These are phyloP conservation scores for Ostrea edulis DNA, from an alignment of 1,140 invertebrate genomes.

Conservation along the genomic window DNA sequence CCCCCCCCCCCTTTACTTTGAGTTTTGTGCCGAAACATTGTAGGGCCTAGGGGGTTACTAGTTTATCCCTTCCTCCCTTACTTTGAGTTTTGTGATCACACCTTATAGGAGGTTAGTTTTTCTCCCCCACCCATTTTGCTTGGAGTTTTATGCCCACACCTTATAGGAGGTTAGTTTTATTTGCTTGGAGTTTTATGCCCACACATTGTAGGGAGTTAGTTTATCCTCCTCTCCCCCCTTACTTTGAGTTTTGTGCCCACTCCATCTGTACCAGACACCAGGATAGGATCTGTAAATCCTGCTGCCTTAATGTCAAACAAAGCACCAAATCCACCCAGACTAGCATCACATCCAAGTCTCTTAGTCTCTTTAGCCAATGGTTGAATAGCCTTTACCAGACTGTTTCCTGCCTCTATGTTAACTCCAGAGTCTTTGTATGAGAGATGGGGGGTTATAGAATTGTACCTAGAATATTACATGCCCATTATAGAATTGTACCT, in stretches of 20 bases:
- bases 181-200: no score
- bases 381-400: constrained; percentile 91
- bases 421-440: constrained; percentile 96
- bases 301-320: constrained; percentile 89
- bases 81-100: constrained; percentile 95
- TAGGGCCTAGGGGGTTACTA: no score
- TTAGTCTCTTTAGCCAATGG: constrained; percentile 83
- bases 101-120: no score
- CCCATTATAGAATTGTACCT: not conserved
- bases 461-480: constrained; percentile 21
- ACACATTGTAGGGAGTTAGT: no score
- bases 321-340: constrained; percentile 95
- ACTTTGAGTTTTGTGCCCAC: constrained; percentile 97
- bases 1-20: no score
- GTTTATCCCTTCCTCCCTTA: no score
- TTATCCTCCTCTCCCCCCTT: constrained; percentile 38
- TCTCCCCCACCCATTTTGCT: no score
- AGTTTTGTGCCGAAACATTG: not conserved
- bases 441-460: constrained; percentile 74
- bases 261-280: constrained; percentile 97
- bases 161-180: no score
- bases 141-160: not conserved
- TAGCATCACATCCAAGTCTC: constrained; percentile 85
- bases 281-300: constrained; percentile 87
- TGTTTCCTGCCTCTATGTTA: constrained; percentile 94